Conservation (phyloP, 2,113 vertebrate genomes). For the Crypturellus undulatus region DNA sequence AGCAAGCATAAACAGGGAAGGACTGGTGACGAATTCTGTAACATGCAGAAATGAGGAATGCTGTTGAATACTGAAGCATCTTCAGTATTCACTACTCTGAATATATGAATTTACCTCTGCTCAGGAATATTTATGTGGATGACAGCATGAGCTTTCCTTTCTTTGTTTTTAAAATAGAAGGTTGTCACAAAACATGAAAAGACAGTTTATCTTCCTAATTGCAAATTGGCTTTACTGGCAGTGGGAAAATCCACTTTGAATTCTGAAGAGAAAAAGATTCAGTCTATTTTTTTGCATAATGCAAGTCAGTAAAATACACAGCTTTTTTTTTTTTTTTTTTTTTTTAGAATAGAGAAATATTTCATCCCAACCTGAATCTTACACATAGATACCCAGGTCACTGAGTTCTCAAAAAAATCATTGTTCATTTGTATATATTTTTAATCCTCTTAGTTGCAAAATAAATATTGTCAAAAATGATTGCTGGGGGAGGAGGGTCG, state of each 20-base stretch:
- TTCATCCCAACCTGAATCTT: neutral
- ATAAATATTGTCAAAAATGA: slow-evolving; percentile 22
- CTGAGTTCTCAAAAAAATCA: neutral
- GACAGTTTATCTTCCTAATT: neutral
- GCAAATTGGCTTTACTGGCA: neutral
- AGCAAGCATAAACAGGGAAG: neutral
- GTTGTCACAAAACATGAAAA: neutral
- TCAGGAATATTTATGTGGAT: neutral
- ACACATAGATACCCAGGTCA: neutral
- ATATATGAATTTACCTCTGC: neutral
- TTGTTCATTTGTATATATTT: neutral
- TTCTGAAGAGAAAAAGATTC: neutral
- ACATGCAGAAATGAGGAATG: neutral
- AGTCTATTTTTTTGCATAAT: neutral
- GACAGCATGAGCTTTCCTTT: neutral
- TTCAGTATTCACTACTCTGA: neutral
- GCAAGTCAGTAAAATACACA: neutral
- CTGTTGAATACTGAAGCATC: neutral
- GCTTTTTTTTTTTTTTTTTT: neutral
- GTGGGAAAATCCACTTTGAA: neutral
- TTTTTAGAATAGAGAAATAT: neutral
- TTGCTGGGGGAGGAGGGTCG: neutral
- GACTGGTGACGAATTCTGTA: neutral
- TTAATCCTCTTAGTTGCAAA: slow-evolving; percentile 8
- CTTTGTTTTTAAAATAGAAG: neutral